phyloP scores from a whole-genome alignment of 2,888 invertebrate species.

The Augochlorella aurata region DNA sequence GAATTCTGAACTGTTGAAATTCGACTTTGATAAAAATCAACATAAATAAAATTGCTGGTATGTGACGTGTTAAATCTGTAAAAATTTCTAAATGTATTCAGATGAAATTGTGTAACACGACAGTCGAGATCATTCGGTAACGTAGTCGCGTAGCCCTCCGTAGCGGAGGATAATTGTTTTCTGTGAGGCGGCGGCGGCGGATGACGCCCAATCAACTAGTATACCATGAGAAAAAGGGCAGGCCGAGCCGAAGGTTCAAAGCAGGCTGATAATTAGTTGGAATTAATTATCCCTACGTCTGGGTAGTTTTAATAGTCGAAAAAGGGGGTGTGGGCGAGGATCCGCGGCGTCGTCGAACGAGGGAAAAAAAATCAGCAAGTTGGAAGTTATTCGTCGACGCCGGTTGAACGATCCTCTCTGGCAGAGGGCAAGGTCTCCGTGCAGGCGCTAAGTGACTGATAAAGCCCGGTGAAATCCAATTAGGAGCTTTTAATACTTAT shows the following conservation, averaged over 20 bases:
- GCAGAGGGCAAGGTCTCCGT: constrained; percentile 34
- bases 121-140: not conserved
- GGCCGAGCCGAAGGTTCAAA: constrained; percentile 18
- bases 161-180: not conserved
- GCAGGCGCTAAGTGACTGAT: constrained; percentile 72
- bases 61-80: too few species aligned
- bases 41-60: too few species aligned
- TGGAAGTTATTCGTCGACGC: constrained; percentile 44
- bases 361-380: constrained; percentile 43
- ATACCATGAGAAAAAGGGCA: not conserved
- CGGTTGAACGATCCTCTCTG: constrained; percentile 38
- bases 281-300: constrained; percentile 67
- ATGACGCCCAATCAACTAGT: constrained; percentile 5
- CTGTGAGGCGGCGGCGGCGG: not conserved
- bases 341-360: constrained; percentile 36
- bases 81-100: too few species aligned
- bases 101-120: not conserved
- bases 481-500: constrained; percentile 74
- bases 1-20: too few species aligned
- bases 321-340: constrained; percentile 39
- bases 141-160: too few species aligned
- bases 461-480: constrained; percentile 73
- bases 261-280: constrained; percentile 44
- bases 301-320: constrained; percentile 70
- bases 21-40: too few species aligned